Evolutionary conservation across 1,140 invertebrate genomes (phyloP).

Genomic region (Pseudomyrmex cubaensis): DNA sequence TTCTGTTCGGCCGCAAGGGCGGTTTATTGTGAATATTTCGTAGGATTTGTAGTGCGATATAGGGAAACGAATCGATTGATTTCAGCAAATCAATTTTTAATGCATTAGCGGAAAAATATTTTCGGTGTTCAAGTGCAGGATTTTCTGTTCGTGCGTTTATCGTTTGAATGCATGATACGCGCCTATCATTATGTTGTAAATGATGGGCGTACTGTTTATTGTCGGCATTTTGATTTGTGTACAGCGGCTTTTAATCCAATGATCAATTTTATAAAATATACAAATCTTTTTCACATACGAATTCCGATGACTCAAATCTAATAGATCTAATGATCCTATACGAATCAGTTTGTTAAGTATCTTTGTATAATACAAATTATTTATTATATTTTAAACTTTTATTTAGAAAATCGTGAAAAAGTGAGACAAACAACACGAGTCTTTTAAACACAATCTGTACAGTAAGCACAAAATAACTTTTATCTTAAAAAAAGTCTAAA

Average conservation of each 20-base stretch:
- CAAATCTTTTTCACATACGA: slow-evolving; percentile 9
- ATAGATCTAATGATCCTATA: neutral
- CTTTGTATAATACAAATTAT: slow-evolving; percentile 4
- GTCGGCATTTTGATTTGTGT: slow-evolving; percentile 6
- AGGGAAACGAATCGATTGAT: neutral
- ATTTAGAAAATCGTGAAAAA: slow-evolving; percentile 2
- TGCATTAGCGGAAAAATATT: slow-evolving; percentile 1
- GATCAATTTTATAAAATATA: neutral
- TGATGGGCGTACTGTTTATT: slow-evolving; percentile 9
- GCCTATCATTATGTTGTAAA: neutral
- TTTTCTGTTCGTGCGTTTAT: neutral
- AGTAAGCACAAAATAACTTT: slow-evolving; percentile 8
- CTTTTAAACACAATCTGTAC: slow-evolving; percentile 1
- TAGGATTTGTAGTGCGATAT: slow-evolving; percentile 13
- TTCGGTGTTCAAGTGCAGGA: neutral
- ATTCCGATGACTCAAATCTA: no score
- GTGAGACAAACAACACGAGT: neutral
- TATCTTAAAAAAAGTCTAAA: slow-evolving; percentile 5
- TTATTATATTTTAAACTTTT: slow-evolving; percentile 26
- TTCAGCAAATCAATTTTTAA: slow-evolving; percentile 30
- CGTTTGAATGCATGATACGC: slow-evolving; percentile 9
- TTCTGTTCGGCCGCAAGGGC: slow-evolving; percentile 93
- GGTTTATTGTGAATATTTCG: slow-evolving; percentile 88
- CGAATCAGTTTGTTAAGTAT: slow-evolving; percentile 9
- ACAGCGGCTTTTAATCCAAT: slow-evolving; percentile 3